Evolutionary conservation across 2,113 vertebrate species (phyloP), one percentile per base, ranked within the genome.

Genomic region (Sminthopsis crassicaudata): DNA sequence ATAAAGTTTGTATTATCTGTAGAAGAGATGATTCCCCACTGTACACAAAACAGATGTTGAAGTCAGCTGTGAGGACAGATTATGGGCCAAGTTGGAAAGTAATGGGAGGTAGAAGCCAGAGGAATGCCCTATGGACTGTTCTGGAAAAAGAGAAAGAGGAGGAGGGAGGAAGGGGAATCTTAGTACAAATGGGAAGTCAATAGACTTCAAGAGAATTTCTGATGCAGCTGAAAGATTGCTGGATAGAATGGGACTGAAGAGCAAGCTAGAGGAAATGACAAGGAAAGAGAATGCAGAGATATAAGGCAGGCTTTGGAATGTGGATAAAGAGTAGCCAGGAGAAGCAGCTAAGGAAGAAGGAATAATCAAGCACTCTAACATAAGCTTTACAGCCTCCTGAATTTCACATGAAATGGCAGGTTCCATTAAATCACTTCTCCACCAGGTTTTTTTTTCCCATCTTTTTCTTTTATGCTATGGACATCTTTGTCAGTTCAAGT

Each of bases 1-100:
- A 94, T 52, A 90, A 94, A 94, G 54, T 95, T 9, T 67, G 30
- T 42, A 93, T 90, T 97, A 91, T 96, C 92, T 96, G 94, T 91
- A 90, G 92, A 93, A 95, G 36, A 4, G 36, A 92, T 92, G 91
- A 90, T 54, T 94, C 89, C 26, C 89, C 53, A 2, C 27, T 93
- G 4, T 16, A 91, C 84, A 57, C 51, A 92, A n/a, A 96, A 95
- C 27, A 93, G 55, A 94, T 93, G 93, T 84, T 8, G 67, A 84
- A 92, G 57, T 97, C 96, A 96, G 92, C 94, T 95, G 92, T 92
- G 92, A 89, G 46, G 55, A 23, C 0, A 88, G 89, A 91, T 48
- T 3, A 4, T 8, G 0, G 1, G 50, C 92, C 96, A 97, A 92
- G 50, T 14, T 16, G 11, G 91, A 27, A 19, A 84, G 46, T 60